A percentile compares a stretch with the other conserved stretches of the same genome.
phyloP scores from a whole-genome alignment of 2,888 invertebrate species.

The Dysmachus trigonus region DNA sequence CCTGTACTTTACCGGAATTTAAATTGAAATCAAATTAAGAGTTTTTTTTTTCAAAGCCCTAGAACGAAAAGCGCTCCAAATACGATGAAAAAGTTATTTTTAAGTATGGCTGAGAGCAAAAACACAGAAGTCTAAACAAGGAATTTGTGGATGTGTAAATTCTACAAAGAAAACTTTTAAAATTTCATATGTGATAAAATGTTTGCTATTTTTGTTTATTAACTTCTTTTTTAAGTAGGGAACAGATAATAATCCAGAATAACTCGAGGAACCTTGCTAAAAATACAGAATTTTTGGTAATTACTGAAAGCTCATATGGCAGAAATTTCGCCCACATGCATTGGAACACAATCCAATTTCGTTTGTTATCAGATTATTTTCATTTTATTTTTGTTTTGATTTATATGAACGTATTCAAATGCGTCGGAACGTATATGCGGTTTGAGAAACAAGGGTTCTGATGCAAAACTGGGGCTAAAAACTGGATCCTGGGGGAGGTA shows the following conservation, averaged over 20 bases:
- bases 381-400: background rate
- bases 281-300: background rate
- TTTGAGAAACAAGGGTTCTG: background rate
- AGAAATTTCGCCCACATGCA: background rate
- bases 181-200: background rate
- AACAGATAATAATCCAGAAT: background rate
- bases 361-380: background rate
- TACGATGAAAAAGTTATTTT: background rate
- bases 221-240: background rate
- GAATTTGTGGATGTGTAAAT: background rate
- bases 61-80: too few relatives aligned
- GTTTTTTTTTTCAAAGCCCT: too few relatives aligned
- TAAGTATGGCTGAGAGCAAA: background rate
- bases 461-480: background rate
- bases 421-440: background rate
- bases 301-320: background rate
- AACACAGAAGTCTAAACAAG: background rate
- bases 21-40: too few relatives aligned
- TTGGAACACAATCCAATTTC: background rate
- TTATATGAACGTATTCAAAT: background rate
- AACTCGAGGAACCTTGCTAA: background rate
- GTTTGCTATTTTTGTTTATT: background rate
- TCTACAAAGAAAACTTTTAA: background rate
- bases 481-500: background rate
- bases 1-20: too few relatives aligned